A percentile compares a stretch with the other conserved stretches of the same genome.
These are phyloP conservation scores for Cuculus canorus DNA, from an alignment of 2,797 vertebrate species.

Conservation along the genomic window DNA sequence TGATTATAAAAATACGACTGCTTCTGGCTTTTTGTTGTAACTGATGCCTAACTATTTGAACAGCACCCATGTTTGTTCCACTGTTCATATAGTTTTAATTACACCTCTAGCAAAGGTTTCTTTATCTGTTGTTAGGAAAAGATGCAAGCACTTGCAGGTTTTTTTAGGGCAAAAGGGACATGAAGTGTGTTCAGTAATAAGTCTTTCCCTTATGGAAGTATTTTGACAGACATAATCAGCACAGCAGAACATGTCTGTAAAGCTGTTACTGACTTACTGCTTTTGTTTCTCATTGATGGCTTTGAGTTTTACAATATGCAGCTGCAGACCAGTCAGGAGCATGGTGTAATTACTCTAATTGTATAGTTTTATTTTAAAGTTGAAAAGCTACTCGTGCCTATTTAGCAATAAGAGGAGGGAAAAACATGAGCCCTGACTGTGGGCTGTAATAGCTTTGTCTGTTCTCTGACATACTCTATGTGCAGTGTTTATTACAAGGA, in stretches of 20 bases:
- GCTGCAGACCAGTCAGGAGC: conserved; percentile 38
- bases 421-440: background rate
- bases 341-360: conserved; percentile 18
- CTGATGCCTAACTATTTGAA: conserved; percentile 25
- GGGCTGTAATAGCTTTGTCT: conserved; percentile 4
- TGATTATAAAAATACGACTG: background rate
- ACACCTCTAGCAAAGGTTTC: background rate
- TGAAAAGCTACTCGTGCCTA: conserved; percentile 32
- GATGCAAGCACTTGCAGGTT: background rate
- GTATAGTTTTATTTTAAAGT: conserved; percentile 39
- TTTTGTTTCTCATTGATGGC: conserved; percentile 42
- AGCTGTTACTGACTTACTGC: conserved; percentile 18
- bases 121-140: background rate
- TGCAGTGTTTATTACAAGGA: conserved; percentile 1
- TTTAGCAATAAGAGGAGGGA: background rate
- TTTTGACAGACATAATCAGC: background rate
- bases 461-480: conserved; percentile 2
- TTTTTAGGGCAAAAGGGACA: background rate
- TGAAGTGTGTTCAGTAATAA: background rate
- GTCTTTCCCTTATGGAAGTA: background rate
- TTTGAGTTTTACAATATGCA: conserved; percentile 29
- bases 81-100: background rate
- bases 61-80: background rate
- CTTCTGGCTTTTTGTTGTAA: conserved; percentile 41
- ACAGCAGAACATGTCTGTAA: conserved; percentile 13